Base-by-base conservation (phyloP, 2,888 invertebrate genomes). In the Horisme vitalbata region DNA sequence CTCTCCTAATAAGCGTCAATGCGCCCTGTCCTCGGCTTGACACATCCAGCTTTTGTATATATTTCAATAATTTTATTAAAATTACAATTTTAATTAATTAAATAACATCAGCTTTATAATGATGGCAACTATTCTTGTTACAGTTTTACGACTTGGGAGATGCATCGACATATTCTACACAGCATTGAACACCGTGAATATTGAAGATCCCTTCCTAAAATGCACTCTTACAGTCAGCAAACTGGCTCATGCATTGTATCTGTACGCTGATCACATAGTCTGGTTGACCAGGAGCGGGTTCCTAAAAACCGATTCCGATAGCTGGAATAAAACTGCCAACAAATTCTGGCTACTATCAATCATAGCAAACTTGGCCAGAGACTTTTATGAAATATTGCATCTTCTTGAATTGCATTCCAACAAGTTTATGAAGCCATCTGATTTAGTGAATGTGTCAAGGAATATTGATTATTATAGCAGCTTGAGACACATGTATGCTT, bases 291-390 rank as follows among this genome's bases (percentile, higher is more conserved):
- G 94, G 62, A 93, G 94, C 26, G 96, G 96, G 12, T 85, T 93
- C 45, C 72, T 93, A 3, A 88, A 87, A 57, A 91, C 95, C 1
- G 92, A 97, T 70, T 91, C 94, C 0, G 93, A 94, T 31, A 94
- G 93, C 70, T 97, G 96, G 96, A 92, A 92, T 38, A 88, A 86
- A 31, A 86, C 92, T 5, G 93, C 94, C 2, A 95, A 95, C 65
- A 94, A 93, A 72, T 97, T 96, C 72, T 98, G 97, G 97, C 79
- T 97, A 1, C 90, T 95, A 52, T 94, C 95, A 1, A 93, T 97
- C 9, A 87, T 94, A 7, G 93, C 97, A 79, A 96, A 96, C 70
- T 81, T 97, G 45, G 86, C 92, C 0, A 91, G 97, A 63, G 97
- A 98, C 78, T 72, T 95, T n/a, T 96, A 97, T 79, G 97, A 97